phyloP scores from a whole-genome alignment of 2,888 invertebrate genomes.

The Drosophila austrosaltans region DNA sequence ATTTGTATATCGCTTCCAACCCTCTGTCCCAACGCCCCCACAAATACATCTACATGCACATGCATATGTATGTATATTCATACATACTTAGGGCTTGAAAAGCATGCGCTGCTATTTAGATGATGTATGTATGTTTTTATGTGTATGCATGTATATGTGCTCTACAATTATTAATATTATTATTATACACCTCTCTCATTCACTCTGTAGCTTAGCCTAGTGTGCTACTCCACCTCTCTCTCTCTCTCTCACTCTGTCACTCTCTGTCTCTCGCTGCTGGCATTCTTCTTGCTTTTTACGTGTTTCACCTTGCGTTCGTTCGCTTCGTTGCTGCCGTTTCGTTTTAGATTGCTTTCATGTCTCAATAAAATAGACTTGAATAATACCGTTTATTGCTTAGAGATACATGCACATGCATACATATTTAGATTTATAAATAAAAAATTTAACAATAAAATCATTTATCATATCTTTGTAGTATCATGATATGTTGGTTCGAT shows the following conservation, averaged over 20 bases:
- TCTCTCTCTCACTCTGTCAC: slow-evolving; percentile 11
- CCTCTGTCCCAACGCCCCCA: slow-evolving; percentile 41
- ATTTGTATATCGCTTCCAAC: slow-evolving; percentile 3
- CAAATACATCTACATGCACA: slow-evolving; percentile 44
- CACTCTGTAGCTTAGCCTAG: slow-evolving; percentile 6
- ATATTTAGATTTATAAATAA: no score
- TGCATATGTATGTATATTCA: slow-evolving; percentile 20
- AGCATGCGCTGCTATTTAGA: slow-evolving; percentile 48
- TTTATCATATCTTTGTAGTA: no score
- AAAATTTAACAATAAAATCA: no score
- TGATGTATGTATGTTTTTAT: slow-evolving; percentile 6
- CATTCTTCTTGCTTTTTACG: slow-evolving; percentile 47
- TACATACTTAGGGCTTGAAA: slow-evolving; percentile 20
- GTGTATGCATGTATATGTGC: slow-evolving; percentile 43
- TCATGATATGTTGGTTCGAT: no score
- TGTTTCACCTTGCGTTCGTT: slow-evolving; percentile 72
- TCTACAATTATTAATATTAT: slow-evolving; percentile 71
- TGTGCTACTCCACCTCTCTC: slow-evolving; percentile 2
- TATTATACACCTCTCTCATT: slow-evolving; percentile 36
- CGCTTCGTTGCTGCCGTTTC: slow-evolving; percentile 27
- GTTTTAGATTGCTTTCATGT: slow-evolving; percentile 52
- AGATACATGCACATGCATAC: no score
- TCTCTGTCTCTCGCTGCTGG: slow-evolving; percentile 33
- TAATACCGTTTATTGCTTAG: slow-evolving; percentile 32
- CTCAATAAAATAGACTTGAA: slow-evolving; percentile 70